phyloP scores from a whole-genome alignment of 2,888 invertebrate genomes.

The Electrophaes corylata region DNA sequence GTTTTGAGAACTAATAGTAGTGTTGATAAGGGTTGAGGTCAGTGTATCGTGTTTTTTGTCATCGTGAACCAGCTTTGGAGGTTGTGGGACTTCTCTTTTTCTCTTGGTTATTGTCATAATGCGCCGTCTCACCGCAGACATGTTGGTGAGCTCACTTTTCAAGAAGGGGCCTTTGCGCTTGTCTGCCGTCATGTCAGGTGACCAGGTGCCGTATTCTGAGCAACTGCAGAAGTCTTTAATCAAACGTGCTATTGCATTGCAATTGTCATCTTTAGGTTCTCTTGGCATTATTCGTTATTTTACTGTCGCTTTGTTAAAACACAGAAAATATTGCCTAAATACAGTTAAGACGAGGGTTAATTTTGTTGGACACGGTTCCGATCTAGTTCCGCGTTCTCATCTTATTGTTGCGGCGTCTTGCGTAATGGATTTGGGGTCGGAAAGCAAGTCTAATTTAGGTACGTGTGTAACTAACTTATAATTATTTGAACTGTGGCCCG shows the following conservation, averaged over 20 bases:
- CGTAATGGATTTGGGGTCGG: slow-evolving; percentile 52
- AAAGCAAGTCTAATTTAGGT: slow-evolving; percentile 45
- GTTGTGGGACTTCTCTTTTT: slow-evolving; percentile 63
- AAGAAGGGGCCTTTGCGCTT: slow-evolving; percentile 70
- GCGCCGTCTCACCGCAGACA: slow-evolving; percentile 75
- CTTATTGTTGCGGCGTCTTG: slow-evolving; percentile 50
- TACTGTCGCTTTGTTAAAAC: slow-evolving; percentile 71
- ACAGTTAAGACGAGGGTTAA: slow-evolving; percentile 50
- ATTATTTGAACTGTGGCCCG: slow-evolving; percentile 26
- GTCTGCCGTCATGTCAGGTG: slow-evolving; percentile 77
- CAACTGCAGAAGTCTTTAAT: slow-evolving; percentile 81
- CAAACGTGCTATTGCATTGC: slow-evolving; percentile 74
- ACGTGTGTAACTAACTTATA: slow-evolving; percentile 41
- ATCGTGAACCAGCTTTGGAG: slow-evolving; percentile 53
- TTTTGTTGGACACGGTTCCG: slow-evolving; percentile 22
- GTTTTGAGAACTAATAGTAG: slow-evolving; percentile 70
- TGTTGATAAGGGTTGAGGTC: slow-evolving; percentile 70
- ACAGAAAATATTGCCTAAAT: slow-evolving; percentile 66
- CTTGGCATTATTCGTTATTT: slow-evolving; percentile 77
- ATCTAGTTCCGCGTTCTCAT: slow-evolving; percentile 50
- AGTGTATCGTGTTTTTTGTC: slow-evolving; percentile 62
- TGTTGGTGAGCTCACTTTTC: slow-evolving; percentile 77
- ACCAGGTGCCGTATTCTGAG: slow-evolving; percentile 80
- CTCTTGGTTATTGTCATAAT: slow-evolving; percentile 74
- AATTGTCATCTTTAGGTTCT: slow-evolving; percentile 67